Base-by-base conservation (phyloP, 1,140 invertebrate genomes). In the Neuroterus valhalla region DNA sequence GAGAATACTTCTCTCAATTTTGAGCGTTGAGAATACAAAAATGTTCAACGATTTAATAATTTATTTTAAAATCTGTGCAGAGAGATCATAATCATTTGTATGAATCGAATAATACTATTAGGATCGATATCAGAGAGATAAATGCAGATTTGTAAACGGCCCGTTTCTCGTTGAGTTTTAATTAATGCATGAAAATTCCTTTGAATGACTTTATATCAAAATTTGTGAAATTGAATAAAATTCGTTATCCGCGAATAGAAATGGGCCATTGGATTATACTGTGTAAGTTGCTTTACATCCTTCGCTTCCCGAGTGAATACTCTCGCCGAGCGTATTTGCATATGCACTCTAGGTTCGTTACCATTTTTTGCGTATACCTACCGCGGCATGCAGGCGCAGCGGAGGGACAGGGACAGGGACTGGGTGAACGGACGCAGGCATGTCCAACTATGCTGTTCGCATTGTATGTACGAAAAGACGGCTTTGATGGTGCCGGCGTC, bases 401-500 rank as follows among this genome's bases (percentile, higher is more conserved):
- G 72, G 70, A 70, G 76, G 71, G 72, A 72, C 76, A 74, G 74
- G 67, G 69, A 72, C 50, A 72, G 44, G 62, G 72, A 79, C 71
- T 79, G 71, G 78, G 74, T 79, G 70, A 77, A 77, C 72, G 74
- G 62, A 67, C 67, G 69, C 66, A 74, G 72, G 75, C 72, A 68
- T 76, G 79, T 80, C 67, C 78, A 55, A 55, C 52, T 75, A 68
- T 70, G 71, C 68, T 62, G 38, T 77, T 82, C 71, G 72, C 74
- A 81, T 83, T 81, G 81, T 80, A 72, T 81, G 81, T 80, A 72
- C 77, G 71, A 79, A 78, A 79, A 77, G 72, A 75, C 62, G 70
- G 68, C 79, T 84, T 84, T 81, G 81, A 84, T 79, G 80, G 55
- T 80, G 78, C 76, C 76, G 79, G 75, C 81, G 79, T 81, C 72